phyloP scores from a whole-genome alignment of 2,888 invertebrate genomes.

The Lasioglossum calceatum region DNA sequence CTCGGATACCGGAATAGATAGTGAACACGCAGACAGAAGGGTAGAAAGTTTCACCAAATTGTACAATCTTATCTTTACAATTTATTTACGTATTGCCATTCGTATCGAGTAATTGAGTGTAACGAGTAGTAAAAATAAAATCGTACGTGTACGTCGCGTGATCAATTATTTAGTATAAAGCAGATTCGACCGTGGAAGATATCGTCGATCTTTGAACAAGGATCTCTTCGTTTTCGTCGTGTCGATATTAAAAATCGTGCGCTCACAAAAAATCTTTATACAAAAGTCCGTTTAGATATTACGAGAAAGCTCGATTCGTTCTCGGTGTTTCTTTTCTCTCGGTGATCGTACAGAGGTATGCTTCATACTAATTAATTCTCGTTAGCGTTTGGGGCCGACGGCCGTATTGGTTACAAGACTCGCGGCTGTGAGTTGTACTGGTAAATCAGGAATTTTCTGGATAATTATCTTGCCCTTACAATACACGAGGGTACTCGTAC shows the following conservation, averaged over 20 bases:
- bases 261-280: slow-evolving; percentile 13
- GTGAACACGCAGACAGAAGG: slow-evolving; percentile 41
- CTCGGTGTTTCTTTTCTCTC: neutral
- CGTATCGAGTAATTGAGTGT: slow-evolving; percentile 44
- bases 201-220: slow-evolving; percentile 1
- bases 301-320: slow-evolving; percentile 20
- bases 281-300: slow-evolving; percentile 16
- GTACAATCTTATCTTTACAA: slow-evolving; percentile 63
- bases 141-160: slow-evolving; percentile 45
- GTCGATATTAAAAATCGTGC: slow-evolving; percentile 7
- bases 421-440: slow-evolving; percentile 55
- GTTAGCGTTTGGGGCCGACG: slow-evolving; percentile 36
- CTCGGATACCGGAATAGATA: slow-evolving; percentile 23
- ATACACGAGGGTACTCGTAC: slow-evolving; percentile 21
- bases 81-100: slow-evolving; percentile 63
- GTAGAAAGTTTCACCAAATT: slow-evolving; percentile 48
- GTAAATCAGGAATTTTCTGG: slow-evolving; percentile 61
- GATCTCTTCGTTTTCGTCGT: slow-evolving; percentile 1
- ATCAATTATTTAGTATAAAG: slow-evolving; percentile 58
- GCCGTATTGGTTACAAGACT: slow-evolving; percentile 50
- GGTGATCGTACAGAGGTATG: slow-evolving; percentile 30
- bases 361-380: slow-evolving; percentile 63
- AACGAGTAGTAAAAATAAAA: slow-evolving; percentile 58
- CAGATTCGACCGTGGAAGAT: slow-evolving; percentile 18
- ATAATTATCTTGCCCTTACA: slow-evolving; percentile 45